Evolutionary conservation across 2,113 vertebrate genomes (phyloP).

Genomic region (Mastomys natalensis): DNA sequence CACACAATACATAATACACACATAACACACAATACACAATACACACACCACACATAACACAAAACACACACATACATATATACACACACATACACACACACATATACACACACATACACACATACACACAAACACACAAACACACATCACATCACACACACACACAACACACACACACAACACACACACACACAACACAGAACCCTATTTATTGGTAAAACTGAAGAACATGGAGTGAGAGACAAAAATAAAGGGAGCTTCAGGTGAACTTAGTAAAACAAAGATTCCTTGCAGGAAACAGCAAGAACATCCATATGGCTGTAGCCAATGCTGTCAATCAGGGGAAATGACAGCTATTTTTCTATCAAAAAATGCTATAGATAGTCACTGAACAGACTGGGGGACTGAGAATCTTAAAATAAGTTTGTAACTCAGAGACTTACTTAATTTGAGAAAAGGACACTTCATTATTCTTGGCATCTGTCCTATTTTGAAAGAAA

Average conservation of each 20-base stretch:
- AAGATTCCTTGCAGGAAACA: neutral
- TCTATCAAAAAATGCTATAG: neutral
- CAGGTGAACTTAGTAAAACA: neutral
- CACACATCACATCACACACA: neutral
- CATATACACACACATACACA: neutral
- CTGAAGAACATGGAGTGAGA: neutral
- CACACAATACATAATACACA: neutral
- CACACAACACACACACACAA: neutral
- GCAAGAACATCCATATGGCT: neutral
- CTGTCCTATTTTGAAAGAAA: slow-evolving; percentile 83
- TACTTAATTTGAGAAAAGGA: slow-evolving; percentile 89
- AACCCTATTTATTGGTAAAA: neutral
- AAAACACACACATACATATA: neutral
- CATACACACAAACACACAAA: neutral
- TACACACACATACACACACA: neutral
- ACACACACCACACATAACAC: neutral
- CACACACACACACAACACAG: neutral
- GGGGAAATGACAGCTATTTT: neutral
- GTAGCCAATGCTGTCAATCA: neutral
- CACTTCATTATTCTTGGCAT: slow-evolving; percentile 87
- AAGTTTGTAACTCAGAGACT: slow-evolving; percentile 73
- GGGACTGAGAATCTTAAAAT: neutral
- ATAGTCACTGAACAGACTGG: neutral
- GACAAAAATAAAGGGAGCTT: neutral
- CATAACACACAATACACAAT: neutral